Conservation (phyloP, 2,888 invertebrate species). For the Catocala fraxini region DNA sequence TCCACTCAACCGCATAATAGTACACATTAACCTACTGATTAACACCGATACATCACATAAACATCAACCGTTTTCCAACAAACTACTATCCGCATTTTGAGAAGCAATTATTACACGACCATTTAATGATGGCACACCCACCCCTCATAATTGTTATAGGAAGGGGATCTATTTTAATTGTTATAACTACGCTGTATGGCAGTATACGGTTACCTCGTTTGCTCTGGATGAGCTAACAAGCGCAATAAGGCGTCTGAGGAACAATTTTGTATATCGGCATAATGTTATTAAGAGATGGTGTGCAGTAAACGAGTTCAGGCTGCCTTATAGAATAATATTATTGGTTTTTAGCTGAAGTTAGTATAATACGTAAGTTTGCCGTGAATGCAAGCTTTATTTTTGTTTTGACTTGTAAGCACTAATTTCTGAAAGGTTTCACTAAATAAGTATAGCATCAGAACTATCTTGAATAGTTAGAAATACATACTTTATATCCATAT, state of each 20-base stretch:
- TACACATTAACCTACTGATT: constrained; percentile 33
- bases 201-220: constrained; percentile 56
- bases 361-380: too few relatives aligned
- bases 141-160: background rate
- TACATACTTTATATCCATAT: too few relatives aligned
- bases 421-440: too few relatives aligned
- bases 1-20: constrained; percentile 27
- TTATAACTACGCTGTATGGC: constrained; percentile 48
- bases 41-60: constrained; percentile 38
- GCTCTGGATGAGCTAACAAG: constrained; percentile 38
- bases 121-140: constrained; percentile 30
- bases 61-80: constrained; percentile 32
- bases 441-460: too few relatives aligned
- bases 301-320: background rate
- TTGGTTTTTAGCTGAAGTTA: too few relatives aligned
- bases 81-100: constrained; percentile 59
- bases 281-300: background rate
- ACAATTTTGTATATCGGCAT: constrained; percentile 34
- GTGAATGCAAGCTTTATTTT: too few relatives aligned
- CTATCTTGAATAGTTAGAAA: too few relatives aligned
- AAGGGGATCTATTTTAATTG: constrained; percentile 18
- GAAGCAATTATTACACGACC: constrained; percentile 56
- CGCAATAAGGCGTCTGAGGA: constrained; percentile 32
- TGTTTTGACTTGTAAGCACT: too few relatives aligned
- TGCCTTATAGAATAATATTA: too few relatives aligned